Conservation (phyloP, 2,797 vertebrate genomes). For the Clarias fuscus region DNA sequence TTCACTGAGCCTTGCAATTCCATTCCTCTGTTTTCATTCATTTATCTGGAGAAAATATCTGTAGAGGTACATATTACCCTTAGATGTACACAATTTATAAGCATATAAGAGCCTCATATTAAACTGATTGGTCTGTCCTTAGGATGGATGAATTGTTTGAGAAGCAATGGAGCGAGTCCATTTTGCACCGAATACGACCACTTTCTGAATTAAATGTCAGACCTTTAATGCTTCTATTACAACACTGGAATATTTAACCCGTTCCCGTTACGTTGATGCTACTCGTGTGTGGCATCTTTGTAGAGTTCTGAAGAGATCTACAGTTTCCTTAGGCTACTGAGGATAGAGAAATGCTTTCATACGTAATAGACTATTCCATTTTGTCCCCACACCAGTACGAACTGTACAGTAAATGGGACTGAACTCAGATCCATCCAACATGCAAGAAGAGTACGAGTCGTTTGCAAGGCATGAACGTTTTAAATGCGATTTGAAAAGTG, state of each 20-base stretch:
- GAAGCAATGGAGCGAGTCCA: conserved; percentile 51
- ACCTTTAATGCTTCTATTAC: conserved; percentile 53
- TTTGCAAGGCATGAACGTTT: conserved; percentile 11
- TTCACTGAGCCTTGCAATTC: conserved; percentile 53
- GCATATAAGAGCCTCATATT: conserved; percentile 59
- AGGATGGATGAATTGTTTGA: conserved; percentile 46
- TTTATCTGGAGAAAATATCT: conserved; percentile 58
- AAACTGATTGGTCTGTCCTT: conserved; percentile 55
- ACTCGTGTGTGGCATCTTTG: conserved; percentile 29
- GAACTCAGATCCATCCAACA: conserved; percentile 3
- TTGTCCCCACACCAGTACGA: conserved; percentile 9
- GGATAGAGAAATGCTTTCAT: conserved; percentile 18
- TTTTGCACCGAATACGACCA: conserved; percentile 41
- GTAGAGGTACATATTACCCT: conserved; percentile 40
- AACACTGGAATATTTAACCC: conserved; percentile 52
- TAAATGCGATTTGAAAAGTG: neutral
- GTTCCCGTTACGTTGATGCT: conserved; percentile 34
- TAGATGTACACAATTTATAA: conserved; percentile 64
- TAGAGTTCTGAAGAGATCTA: conserved; percentile 32
- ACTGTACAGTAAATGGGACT: neutral
- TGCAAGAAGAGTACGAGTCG: conserved; percentile 28
- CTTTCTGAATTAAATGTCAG: conserved; percentile 58
- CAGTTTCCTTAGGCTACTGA: conserved; percentile 39
- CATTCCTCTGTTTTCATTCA: conserved; percentile 66
- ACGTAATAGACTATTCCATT: conserved; percentile 31